Evolutionary conservation across 2,797 vertebrate species (phyloP).

Genomic region (Coregonus sp.): DNA sequence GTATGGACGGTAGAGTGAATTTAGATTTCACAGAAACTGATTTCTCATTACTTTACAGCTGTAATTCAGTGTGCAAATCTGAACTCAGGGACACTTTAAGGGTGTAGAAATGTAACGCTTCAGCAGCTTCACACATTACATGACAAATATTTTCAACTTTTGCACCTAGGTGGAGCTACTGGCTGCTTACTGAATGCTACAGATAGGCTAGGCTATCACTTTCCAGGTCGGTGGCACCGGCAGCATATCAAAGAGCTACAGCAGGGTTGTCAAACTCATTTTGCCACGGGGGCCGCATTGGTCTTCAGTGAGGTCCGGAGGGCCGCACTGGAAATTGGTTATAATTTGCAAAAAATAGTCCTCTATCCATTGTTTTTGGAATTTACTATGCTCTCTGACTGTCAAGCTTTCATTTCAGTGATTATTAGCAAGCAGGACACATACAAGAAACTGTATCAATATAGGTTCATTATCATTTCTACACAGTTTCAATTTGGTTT

Average conservation of each 20-base stretch:
- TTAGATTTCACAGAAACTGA: background rate
- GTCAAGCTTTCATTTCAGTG: too few species aligned
- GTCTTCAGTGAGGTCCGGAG: too few species aligned
- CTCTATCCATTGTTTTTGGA: too few species aligned
- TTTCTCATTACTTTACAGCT: background rate
- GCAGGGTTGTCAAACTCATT: too few species aligned
- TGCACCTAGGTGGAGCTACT: background rate
- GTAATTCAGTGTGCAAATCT: background rate
- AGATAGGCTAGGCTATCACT: background rate
- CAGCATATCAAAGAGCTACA: background rate
- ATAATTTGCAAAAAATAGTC: too few species aligned
- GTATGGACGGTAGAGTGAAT: background rate
- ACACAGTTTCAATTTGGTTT: too few species aligned
- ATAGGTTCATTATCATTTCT: too few species aligned
- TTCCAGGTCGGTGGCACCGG: slow-evolving; percentile 7
- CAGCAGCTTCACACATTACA: background rate
- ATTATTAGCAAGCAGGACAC: too few species aligned
- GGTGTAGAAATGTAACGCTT: background rate
- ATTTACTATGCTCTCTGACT: too few species aligned
- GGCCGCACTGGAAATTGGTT: too few species aligned
- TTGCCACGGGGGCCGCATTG: too few species aligned
- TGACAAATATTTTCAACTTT: background rate
- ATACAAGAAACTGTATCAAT: too few species aligned
- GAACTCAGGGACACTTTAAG: background rate
- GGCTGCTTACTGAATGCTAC: background rate